Base-by-base conservation (phyloP, 64 coral and sea anemone genomes). In the Pocillopora verrucosa region DNA sequence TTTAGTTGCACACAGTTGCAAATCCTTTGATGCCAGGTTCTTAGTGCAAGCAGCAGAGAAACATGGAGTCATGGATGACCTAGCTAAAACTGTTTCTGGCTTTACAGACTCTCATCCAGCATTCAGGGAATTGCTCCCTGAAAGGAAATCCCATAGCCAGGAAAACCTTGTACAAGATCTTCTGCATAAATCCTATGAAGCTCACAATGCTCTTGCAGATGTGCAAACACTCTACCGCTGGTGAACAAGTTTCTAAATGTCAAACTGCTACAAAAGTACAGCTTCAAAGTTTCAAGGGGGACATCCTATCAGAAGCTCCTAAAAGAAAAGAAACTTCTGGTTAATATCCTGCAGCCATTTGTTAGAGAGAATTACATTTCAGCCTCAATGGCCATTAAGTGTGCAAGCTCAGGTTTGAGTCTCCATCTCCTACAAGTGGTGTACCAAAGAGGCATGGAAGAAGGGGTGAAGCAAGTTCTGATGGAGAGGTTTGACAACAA, bases 1-100 rank as follows among this genome's bases (percentile, higher is more conserved):
- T 16, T 77, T 94, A 19, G 13, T 87, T 34, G 88, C 92, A 25
- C 92, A 90, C 62, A 94, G 87, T 75, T 74, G 51, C 19, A 90
- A 90, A 75, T 45, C 58, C 17, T 90, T 90, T 86, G 88, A 90
- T 88, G 93, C 88, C 12, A 94, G 90, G 61, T 83, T 90, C 65
- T 72, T 94, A 7, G 16, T 87, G 12, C 90, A 82, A 45, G 88
- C 83, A 19, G 6, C 81, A 10, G 34, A 76, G 38, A 68, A 64
- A 14, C 65, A 58, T 34, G 58, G 75, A 13, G 10, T 69, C 2
- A 34, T 58, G 16, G 76, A 22, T 15, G 76, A 87, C 13, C 87
- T 94, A 60, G 16, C 17, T 24, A 12, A 64, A 59, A 37, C 45
- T 34, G 65, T 87, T 13, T 14, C 79, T 45, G 88, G 93, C 1